These are phyloP conservation scores for Phycodurus eques DNA, from an alignment of 2,113 vertebrate genomes.

Conservation along the genomic window DNA sequence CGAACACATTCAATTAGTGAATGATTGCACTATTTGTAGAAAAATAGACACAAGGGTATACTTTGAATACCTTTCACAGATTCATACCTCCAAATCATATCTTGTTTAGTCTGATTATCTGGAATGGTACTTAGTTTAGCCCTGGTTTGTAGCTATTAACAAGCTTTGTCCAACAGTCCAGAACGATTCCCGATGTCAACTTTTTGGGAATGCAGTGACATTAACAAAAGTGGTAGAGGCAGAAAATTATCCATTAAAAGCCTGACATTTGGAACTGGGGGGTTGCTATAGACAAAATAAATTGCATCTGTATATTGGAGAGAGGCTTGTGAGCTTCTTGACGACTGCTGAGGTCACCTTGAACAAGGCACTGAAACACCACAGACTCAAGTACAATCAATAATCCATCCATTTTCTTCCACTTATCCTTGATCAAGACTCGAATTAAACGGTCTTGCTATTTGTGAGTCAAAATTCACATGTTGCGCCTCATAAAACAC, in stretches of 20 bases:
- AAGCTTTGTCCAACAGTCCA: background rate
- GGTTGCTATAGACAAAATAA: background rate
- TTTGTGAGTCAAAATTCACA: no score
- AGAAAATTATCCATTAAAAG: no score
- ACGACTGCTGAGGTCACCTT: background rate
- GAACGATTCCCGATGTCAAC: background rate
- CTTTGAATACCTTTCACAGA: conserved; percentile 1
- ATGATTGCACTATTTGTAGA: background rate
- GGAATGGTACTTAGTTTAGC: background rate
- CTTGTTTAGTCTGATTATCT: conserved; percentile 3
- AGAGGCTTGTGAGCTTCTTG: background rate
- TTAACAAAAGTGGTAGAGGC: background rate
- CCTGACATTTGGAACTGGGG: background rate
- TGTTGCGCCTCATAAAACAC: no score
- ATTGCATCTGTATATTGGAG: background rate
- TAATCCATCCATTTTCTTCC: no score
- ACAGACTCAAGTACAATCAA: background rate
- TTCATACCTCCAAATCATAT: conserved; percentile 3
- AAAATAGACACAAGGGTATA: conserved; percentile 2
- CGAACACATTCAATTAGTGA: background rate
- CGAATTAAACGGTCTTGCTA: no score
- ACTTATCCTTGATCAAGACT: no score
- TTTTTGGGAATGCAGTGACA: background rate
- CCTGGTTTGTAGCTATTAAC: background rate
- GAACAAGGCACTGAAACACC: background rate